Evolutionary conservation across 2,113 vertebrate genomes (phyloP), one percentile per base, ranked within the genome.

Genomic region (Henicopernis longicauda): DNA sequence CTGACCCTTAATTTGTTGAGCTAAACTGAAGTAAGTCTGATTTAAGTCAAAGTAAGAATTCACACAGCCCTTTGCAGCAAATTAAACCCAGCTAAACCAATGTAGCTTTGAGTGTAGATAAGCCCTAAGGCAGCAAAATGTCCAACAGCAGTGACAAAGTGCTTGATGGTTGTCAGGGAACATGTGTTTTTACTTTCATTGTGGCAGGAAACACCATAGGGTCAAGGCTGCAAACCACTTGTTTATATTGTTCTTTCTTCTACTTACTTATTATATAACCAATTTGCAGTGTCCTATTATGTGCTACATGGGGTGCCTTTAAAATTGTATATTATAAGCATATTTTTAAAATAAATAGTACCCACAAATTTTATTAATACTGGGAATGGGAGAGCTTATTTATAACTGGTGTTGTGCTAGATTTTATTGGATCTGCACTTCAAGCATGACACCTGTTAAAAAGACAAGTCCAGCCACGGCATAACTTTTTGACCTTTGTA

Each of bases 131-230:
- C 96, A 95, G 78, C 6, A 3, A 91, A 93, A 85, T 80, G 83
- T 91, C 94, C 81, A 93, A 82, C 70, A 73, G 77, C 89, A 94
- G 86, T 94, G 94, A 94, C 94, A 96, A 73, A 95, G 65, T 95
- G 89, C 78, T 96, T 69, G 95, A 89, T 94, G 77, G 73, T 85
- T 94, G 86, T 97, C 83, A 69, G 83, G 62, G 92, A 95, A 89
- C 92, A 96, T 92, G 70, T 96, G 95, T 97, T 97, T 95, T 95
- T 95, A 94, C 94, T 97, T 97, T 95, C 91, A n/a, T 93, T 96
- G 94, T 89, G 93, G 95, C 89, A 95, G 93, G 93, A 96, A 97
- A 94, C 95, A 95, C 84, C 73, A 89, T 87, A 79, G 86, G 89
- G 89, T 96, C 95, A 94, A 69, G 91, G 83, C 94, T 95, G 69